Base-by-base conservation (phyloP, 2,797 vertebrate species). In the Emys orbicularis region DNA sequence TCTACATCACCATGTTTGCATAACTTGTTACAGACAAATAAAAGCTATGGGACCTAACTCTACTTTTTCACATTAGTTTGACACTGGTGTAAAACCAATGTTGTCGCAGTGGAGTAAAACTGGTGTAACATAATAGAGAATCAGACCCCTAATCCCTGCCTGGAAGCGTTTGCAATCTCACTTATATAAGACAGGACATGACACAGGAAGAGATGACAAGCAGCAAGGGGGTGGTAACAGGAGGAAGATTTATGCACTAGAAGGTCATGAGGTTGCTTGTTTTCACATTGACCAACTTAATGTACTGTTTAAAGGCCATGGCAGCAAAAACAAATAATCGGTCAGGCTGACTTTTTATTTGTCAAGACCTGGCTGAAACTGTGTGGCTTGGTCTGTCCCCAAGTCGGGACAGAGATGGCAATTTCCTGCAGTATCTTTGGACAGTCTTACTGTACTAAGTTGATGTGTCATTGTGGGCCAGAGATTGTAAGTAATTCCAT, bases 241-340 rank as follows among this genome's bases (percentile, higher is more conserved):
- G 29, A 59, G 54, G 21, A 25, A 92, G 74, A 95, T 91, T 92
- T 91, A 95, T 68, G 31, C 34, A 74, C 31, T 0, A 0, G 23
- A 81, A 88, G 92, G 65, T 97, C 93, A 94, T 0, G 1, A 96
- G 91, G 59, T 81, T 84, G 54, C 74, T 86, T 83, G 79, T 86
- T 96, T 90, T 93, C 65, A 90, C 34, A 21, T 18, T 87, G 76
- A 84, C 85, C 80, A 87, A 74, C 53, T 90, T 92, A 79, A 94
- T 72, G 85, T 44, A 87, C 52, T 44, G 56, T 89, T 94, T 81
- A 92, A 94, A 96, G 87, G 81, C 86, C 76, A 91, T 41, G 31
- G 74, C 1, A 0, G 57, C 16, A 7, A 95, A 95, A 95, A 52
- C n/a, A 93, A 96, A 93, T 79, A 91, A 79, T 84, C 16, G 49